Percentiles rank a stretch among this genome's conserved stretches.
Conservation (phyloP, 2,888 invertebrate genomes). For the Acleris emargana region DNA sequence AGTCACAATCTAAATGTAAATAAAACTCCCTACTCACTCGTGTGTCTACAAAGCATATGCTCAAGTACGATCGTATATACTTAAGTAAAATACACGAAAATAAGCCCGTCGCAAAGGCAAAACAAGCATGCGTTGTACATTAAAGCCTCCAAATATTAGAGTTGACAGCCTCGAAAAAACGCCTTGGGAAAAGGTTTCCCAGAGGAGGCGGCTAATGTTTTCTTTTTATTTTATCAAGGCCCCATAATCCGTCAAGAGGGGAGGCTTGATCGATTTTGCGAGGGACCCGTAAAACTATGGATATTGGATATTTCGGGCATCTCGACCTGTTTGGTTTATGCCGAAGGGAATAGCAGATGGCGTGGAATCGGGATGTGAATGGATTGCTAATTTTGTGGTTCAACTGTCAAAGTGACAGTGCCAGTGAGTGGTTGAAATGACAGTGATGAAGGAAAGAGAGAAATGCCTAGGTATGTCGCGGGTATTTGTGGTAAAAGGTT, state of each 20-base stretch:
- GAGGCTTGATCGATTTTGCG: constrained; percentile 70
- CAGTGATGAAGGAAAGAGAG: not conserved
- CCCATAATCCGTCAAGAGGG: constrained; percentile 74
- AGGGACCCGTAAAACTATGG: constrained; percentile 75
- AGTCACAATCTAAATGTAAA: too few relatives aligned
- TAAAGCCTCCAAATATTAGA: constrained; percentile 57
- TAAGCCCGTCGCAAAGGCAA: constrained; percentile 39
- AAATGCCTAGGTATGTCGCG: too few relatives aligned
- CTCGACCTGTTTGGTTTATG: constrained; percentile 64
- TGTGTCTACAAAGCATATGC: too few relatives aligned
- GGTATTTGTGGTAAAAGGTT: too few relatives aligned
- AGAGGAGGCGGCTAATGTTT: constrained; percentile 73
- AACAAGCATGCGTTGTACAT: constrained; percentile 32
- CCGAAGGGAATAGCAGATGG: constrained; percentile 46
- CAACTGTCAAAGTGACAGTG: not conserved
- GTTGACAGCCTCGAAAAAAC: constrained; percentile 66
- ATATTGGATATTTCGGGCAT: constrained; percentile 74
- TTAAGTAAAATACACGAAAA: constrained; percentile 3
- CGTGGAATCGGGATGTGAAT: constrained; percentile 41
- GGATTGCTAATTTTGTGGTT: constrained; percentile 13
- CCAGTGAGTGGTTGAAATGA: constrained; percentile 6
- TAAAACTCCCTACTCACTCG: too few relatives aligned
- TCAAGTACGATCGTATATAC: not conserved
- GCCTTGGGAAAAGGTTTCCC: constrained; percentile 64
- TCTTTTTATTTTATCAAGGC: constrained; percentile 76